phyloP scores from a whole-genome alignment of 2,888 invertebrate species.

The Leptopilina syphax region DNA sequence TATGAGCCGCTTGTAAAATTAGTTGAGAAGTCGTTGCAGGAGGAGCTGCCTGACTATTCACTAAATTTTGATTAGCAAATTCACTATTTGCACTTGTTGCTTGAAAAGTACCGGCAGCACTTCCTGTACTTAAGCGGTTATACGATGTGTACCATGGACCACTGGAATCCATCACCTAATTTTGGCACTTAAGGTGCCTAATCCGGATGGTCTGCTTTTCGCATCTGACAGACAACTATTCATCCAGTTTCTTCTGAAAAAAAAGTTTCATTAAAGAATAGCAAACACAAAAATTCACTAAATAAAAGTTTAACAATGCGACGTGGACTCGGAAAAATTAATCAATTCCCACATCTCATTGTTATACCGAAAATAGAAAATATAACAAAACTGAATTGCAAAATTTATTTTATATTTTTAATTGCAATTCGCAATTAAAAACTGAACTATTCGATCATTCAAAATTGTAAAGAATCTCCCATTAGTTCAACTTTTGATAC shows the following conservation, averaged over 20 bases:
- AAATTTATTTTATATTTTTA: no score
- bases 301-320: no score
- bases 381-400: no score
- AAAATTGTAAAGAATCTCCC: not conserved
- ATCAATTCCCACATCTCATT: no score
- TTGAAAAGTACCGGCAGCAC: constrained; percentile 81
- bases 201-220: constrained; percentile 29
- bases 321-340: no score
- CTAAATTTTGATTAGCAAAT: constrained; percentile 76
- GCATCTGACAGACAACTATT: constrained; percentile 1
- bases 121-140: constrained; percentile 87
- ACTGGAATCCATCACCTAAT: constrained; percentile 88
- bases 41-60: constrained; percentile 77
- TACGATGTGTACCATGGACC: constrained; percentile 93
- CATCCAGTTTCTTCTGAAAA: not conserved
- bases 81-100: constrained; percentile 84
- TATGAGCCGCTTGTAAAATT: constrained; percentile 82
- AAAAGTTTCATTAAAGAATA: no score
- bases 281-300: no score
- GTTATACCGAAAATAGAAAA: no score
- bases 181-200: constrained; percentile 36
- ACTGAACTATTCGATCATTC: not conserved
- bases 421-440: not conserved
- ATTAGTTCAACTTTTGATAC: not conserved
- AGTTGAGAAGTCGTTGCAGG: constrained; percentile 83